A percentile compares a stretch with the other conserved stretches of the same genome.
Evolutionary conservation across 2,888 invertebrate genomes (phyloP).

Genomic region (Nomada ferruginata): DNA sequence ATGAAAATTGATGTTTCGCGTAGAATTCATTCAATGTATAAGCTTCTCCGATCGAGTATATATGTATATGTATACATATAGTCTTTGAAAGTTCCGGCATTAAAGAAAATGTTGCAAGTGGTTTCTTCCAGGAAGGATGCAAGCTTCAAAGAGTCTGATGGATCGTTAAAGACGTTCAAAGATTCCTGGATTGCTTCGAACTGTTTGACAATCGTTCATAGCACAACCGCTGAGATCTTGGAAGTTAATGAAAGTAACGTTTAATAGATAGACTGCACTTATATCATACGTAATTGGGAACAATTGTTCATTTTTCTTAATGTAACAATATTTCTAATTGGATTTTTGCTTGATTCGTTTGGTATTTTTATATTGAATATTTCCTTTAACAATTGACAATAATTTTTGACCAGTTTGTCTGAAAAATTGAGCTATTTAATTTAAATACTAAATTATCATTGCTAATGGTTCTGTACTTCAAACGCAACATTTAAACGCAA

Average conservation of each 20-base stretch:
- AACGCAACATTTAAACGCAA: no score
- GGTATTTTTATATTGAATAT: no score
- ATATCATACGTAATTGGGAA: neutral
- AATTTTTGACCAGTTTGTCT: neutral
- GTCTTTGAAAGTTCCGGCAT: conserved; percentile 6
- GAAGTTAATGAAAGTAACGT: neutral
- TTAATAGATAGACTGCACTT: neutral
- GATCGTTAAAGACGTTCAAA: conserved; percentile 23
- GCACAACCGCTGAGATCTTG: neutral
- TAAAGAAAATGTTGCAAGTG: conserved; percentile 8
- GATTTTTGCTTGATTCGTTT: no score
- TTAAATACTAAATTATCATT: neutral
- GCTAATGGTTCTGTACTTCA: neutral
- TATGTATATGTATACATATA: neutral
- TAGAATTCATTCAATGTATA: no score
- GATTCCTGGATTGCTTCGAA: conserved; percentile 20
- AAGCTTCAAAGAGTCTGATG: conserved; percentile 18
- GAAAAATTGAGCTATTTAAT: neutral
- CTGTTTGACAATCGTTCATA: conserved; percentile 16
- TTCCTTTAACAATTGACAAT: neutral
- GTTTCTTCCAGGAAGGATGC: neutral
- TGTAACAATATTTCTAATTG: no score
- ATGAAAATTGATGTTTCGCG: no score
- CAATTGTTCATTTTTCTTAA: neutral
- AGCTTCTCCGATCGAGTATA: neutral